Percentiles rank a stretch among this genome's conserved stretches.
Conservation (phyloP, 2,888 invertebrate species). For the Fissipunctia ypsillon region DNA sequence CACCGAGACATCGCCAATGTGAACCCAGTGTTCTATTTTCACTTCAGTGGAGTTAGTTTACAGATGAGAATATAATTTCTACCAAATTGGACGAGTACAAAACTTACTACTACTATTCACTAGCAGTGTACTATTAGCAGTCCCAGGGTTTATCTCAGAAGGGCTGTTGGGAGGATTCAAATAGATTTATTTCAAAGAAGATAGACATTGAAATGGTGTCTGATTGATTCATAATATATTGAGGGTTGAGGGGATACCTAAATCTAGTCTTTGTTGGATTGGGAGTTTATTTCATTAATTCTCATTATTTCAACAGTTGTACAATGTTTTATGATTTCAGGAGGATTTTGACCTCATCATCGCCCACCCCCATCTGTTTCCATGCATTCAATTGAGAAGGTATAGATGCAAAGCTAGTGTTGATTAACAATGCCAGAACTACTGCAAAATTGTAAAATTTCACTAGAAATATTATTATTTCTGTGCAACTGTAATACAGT, state of each 20-base stretch:
- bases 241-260: no score
- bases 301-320: background rate
- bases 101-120: background rate
- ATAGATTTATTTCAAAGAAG: background rate
- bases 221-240: background rate
- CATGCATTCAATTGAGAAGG: background rate
- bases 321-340: background rate
- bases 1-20: conserved; percentile 11
- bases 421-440: background rate
- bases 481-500: conserved; percentile 1
- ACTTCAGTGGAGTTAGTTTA: conserved; percentile 5
- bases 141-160: background rate
- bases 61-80: background rate
- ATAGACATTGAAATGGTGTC: background rate
- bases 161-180: background rate
- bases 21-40: conserved; percentile 17
- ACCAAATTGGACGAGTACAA: background rate
- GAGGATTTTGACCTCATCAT: background rate
- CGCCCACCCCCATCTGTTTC: background rate
- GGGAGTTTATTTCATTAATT: background rate
- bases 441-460: background rate
- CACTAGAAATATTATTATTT: conserved; percentile 2
- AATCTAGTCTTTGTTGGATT: background rate
- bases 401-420: background rate
- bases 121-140: background rate